Base-by-base conservation (phyloP, 2,888 invertebrate species). In the Dasysyrphus albostriatus region DNA sequence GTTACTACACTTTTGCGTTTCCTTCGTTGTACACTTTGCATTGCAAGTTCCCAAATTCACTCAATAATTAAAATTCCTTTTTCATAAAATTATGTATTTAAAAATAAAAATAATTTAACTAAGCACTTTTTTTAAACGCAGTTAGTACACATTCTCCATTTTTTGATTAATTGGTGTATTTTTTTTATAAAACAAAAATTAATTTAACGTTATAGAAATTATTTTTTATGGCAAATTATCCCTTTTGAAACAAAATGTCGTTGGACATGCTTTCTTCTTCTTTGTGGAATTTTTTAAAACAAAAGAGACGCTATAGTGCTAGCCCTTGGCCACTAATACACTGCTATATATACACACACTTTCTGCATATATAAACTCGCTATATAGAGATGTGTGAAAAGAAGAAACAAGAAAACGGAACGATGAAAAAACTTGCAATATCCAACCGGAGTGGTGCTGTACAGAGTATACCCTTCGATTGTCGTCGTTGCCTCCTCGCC, bases 271-370 rank as follows among this genome's bases (percentile, higher is more conserved):
- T 87, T 88, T 88, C 87, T 78, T 74, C 79, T 81, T 85, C 88
- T 87, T 83, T 87, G 88, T 88, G 82, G 88, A 88, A 83, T 88
- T 88, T 88, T 87, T 89, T 89, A 88, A 89, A 89, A 89, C 89
- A 89, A 89, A 89, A 89, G 89, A 89, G 89, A 89, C 89, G 90
- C 90, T 87, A 87, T 82, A 87, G 85, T 82, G 87, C 87, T 90
- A 90, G 91, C 91, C 90, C 91, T 91, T 91, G 90, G 90, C 89
- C 90, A 91, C 90, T 90, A 90, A 89, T 83, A 89, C 89, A 85
- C 82, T 76, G 75, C 39, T 77, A 51, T 69, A 39, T 59, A 65
- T 49, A 67, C 32, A 78, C 58, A 85, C 67, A 74, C 49, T 54
- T 63, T 61, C 59, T 72, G 34, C 77, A 73, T 85, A 74, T 77